These are phyloP conservation scores for Pilophorus perplexus DNA, from an alignment of 2,888 invertebrate genomes.

Conservation along the genomic window DNA sequence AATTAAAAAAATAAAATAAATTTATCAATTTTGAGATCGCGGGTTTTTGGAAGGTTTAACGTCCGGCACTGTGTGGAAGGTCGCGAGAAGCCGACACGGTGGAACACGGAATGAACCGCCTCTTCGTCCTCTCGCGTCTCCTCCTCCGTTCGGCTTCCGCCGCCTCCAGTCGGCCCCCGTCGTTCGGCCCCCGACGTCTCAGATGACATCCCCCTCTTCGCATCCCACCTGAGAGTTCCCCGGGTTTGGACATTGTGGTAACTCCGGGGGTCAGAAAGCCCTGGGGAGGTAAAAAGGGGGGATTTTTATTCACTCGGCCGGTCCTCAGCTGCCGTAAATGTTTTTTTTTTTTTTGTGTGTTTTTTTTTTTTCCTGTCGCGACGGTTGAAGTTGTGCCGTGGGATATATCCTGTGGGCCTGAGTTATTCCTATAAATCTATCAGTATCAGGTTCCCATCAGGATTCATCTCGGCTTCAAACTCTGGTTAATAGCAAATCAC, in stretches of 20 bases:
- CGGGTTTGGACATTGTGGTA: neutral
- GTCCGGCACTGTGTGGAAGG: no score
- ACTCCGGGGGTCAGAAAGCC: neutral
- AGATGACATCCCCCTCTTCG: no score
- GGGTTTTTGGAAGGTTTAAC: no score
- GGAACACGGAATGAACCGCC: neutral
- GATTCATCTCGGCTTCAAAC: no score
- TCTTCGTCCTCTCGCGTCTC: neutral
- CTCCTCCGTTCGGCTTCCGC: conserved; percentile 3
- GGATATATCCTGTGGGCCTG: no score
- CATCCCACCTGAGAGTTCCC: neutral
- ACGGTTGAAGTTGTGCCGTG: neutral
- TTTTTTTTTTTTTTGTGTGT: no score
- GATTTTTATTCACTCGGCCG: neutral
- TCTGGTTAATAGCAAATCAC: no score
- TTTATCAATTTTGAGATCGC: no score
- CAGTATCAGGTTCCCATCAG: no score
- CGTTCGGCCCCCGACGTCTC: no score
- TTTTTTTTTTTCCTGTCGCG: neutral
- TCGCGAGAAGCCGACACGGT: neutral
- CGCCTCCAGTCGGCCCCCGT: neutral
- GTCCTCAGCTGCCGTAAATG: neutral
- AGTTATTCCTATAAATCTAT: no score
- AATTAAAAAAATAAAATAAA: no score
- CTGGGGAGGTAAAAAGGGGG: neutral